Evolutionary conservation across 2,888 invertebrate species (phyloP).

Genomic region (Cheilosia urbana): DNA sequence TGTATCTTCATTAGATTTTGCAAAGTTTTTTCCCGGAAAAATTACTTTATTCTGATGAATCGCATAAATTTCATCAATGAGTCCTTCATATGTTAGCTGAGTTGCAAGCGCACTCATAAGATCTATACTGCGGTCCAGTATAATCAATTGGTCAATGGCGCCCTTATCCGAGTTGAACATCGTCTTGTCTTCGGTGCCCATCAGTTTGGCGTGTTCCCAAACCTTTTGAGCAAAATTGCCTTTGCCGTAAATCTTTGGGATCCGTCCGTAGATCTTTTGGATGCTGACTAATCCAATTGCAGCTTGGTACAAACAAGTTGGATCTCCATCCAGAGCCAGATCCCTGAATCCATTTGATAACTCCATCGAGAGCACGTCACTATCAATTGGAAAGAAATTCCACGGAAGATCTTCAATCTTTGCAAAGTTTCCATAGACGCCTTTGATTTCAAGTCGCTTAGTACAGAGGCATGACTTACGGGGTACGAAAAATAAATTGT

Average conservation of each 20-base stretch:
- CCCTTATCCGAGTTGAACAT: conserved; percentile 85
- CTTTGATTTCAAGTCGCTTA: conserved; percentile 92
- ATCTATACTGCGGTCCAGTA: conserved; percentile 96
- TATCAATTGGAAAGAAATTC: conserved; percentile 95
- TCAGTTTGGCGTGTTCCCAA: conserved; percentile 92
- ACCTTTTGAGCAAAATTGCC: conserved; percentile 95
- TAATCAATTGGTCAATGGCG: conserved; percentile 93
- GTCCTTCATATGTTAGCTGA: conserved; percentile 98
- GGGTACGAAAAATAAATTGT: conserved; percentile 95
- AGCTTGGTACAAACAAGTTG: conserved; percentile 93
- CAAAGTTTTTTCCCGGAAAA: conserved; percentile 94
- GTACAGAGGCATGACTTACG: conserved; percentile 94
- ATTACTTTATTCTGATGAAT: conserved; percentile 92
- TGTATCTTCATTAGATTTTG: conserved; percentile 86
- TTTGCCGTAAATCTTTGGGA: conserved; percentile 95
- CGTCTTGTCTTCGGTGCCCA: conserved; percentile 87
- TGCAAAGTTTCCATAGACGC: conserved; percentile 91
- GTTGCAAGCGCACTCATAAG: conserved; percentile 95
- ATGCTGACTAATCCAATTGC: conserved; percentile 94
- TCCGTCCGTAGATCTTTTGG: conserved; percentile 94
- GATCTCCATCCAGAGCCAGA: conserved; percentile 94
- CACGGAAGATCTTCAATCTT: conserved; percentile 93
- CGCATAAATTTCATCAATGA: conserved; percentile 97
- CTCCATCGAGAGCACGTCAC: conserved; percentile 97
- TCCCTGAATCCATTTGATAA: conserved; percentile 92